These are phyloP conservation scores for Leuctra nigra DNA, from an alignment of 2,888 invertebrate genomes.

Conservation along the genomic window DNA sequence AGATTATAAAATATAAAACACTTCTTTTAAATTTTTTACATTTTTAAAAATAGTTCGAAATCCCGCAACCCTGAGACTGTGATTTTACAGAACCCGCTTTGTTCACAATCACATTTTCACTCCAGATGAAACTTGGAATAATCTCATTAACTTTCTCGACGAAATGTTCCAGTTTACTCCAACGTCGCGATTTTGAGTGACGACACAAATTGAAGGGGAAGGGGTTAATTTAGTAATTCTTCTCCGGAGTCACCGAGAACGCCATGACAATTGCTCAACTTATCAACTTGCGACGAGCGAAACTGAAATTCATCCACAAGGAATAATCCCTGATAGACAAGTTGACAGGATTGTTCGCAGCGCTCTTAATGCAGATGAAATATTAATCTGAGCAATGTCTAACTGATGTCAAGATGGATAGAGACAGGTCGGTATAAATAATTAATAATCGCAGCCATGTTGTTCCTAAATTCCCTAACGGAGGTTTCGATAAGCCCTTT, in stretches of 20 bases:
- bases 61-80: too few species aligned
- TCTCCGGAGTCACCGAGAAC: too few species aligned
- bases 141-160: too few species aligned
- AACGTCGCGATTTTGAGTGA: too few species aligned
- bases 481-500: conserved; percentile 17
- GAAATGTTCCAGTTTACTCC: too few species aligned
- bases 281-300: background rate
- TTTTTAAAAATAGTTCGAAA: too few species aligned
- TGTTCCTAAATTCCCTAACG: conserved; percentile 3
- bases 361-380: conserved; percentile 26
- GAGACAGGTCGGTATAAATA: conserved; percentile 20
- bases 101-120: too few species aligned
- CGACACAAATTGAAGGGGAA: conserved; percentile 7
- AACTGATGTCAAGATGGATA: conserved; percentile 17
- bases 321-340: conserved; percentile 20
- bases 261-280: too few species aligned
- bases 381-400: conserved; percentile 24
- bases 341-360: conserved; percentile 21
- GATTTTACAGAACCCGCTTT: too few species aligned
- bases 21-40: too few species aligned
- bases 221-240: conserved; percentile 5
- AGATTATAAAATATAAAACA: too few species aligned
- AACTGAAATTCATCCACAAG: conserved; percentile 13
- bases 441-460: conserved; percentile 14
- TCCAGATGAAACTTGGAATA: too few species aligned